A percentile compares a stretch with the other conserved stretches of the same genome.
These are phyloP conservation scores for Mus caroli DNA, from an alignment of 2,797 vertebrate species.

Conservation along the genomic window DNA sequence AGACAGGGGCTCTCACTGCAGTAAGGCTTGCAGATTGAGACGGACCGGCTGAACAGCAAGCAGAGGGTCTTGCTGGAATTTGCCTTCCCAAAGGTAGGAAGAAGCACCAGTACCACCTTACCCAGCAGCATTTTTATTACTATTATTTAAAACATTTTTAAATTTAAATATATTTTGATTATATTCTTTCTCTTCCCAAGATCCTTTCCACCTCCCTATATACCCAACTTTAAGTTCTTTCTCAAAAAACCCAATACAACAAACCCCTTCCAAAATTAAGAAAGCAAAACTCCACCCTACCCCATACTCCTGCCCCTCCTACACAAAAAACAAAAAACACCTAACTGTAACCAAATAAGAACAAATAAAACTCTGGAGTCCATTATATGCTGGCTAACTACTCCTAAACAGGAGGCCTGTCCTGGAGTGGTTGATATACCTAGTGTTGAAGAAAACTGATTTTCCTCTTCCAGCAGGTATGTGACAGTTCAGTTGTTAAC, in stretches of 20 bases:
- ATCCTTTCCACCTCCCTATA: neutral
- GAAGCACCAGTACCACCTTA: neutral
- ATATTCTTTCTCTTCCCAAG: neutral
- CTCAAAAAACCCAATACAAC: neutral
- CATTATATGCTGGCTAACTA: neutral
- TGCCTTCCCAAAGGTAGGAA: neutral
- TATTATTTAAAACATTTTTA: neutral
- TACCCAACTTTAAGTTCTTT: neutral
- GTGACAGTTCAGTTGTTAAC: neutral
- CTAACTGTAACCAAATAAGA: neutral
- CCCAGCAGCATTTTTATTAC: neutral
- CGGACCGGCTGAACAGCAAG: neutral
- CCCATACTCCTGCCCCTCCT: no score
- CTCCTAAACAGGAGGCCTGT: neutral
- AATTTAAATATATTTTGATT: neutral
- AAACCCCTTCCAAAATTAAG: neutral
- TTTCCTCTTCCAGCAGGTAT: neutral
- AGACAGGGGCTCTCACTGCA: neutral
- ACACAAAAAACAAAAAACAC: neutral
- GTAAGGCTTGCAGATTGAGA: neutral
- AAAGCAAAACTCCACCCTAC: neutral
- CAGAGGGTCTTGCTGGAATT: neutral
- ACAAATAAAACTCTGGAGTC: neutral
- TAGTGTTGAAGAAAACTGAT: neutral
- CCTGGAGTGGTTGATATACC: neutral